Evolutionary conservation across 2,113 vertebrate species (phyloP).

Genomic region (Hystrix cristata): DNA sequence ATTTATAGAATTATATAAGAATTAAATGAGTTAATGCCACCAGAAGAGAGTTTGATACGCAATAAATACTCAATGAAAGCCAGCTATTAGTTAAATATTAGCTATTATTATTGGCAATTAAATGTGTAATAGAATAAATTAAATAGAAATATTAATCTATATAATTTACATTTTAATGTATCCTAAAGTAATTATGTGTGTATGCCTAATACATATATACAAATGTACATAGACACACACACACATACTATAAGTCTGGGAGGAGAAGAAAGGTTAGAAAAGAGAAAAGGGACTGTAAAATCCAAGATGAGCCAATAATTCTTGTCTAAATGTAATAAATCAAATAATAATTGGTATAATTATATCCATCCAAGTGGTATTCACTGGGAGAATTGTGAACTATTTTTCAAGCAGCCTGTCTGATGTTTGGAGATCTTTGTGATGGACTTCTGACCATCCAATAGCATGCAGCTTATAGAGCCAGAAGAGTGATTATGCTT

Average conservation of each 20-base stretch:
- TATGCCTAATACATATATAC: too few relatives aligned
- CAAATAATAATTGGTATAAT: background rate
- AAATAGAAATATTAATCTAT: background rate
- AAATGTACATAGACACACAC: background rate
- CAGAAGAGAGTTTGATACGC: background rate
- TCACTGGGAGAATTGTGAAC: background rate
- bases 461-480: background rate
- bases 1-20: background rate
- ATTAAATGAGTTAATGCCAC: background rate
- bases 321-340: background rate
- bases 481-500: background rate
- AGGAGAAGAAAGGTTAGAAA: background rate
- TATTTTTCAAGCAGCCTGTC: background rate
- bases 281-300: background rate
- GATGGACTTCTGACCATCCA: background rate
- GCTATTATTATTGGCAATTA: constrained; percentile 25
- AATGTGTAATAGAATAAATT: constrained; percentile 31
- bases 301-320: background rate
- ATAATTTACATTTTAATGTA: background rate
- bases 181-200: background rate
- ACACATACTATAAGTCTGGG: background rate
- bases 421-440: background rate
- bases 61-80: constrained; percentile 22
- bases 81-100: constrained; percentile 4
- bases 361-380: background rate